Evolutionary conservation across 2,888 invertebrate genomes (phyloP), one percentile per base, ranked within the genome.

Genomic region (Drosophila anomalata): DNA sequence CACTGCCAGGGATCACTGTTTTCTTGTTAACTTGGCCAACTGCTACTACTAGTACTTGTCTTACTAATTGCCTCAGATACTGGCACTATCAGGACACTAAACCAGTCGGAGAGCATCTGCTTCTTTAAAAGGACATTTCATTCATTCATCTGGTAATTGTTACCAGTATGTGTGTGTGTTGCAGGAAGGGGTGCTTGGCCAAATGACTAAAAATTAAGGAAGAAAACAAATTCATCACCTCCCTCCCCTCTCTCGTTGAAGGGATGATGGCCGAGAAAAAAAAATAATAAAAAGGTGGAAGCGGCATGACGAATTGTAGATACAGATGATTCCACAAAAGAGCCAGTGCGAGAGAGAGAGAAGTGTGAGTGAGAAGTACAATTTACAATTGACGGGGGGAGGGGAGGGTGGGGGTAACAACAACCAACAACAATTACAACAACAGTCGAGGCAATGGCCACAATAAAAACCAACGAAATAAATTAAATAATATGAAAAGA

Each of bases 401-500:
- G 33, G 44, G 26, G 31, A 14, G n/a, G 29, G 44, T 36, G 39
- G 26, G 26, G 20, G 24, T 8, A 33, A 29, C 6, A 26, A 39
- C 24, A 63, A 51, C 17, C 17, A 17, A 17, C 17, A 1, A 17
- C 17, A 17, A 17, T 17, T 17, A 17, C 58, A 44, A 51, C 42
- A 59, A 50, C 51, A 44, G 31, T 22, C 60, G 62, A 22, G 44
- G 72, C 65, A 66, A 68, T 62, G 68, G 74, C 76, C 85, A 82
- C 76, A 85, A 80, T 82, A 82, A 83, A 83, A 85, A 73, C 79
- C 85, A 85, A 82, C 85, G 79, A 83, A 82, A 83, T 83, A 83
- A 83, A 83, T 83, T 83, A 85, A 83, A 85, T 85, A 85, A 85
- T 85, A 83, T 85, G 85, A 85, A 83, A 83, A 83, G 78, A 79